These are phyloP conservation scores for Netelia inedita DNA, from an alignment of 2,888 invertebrate species.

Conservation along the genomic window DNA sequence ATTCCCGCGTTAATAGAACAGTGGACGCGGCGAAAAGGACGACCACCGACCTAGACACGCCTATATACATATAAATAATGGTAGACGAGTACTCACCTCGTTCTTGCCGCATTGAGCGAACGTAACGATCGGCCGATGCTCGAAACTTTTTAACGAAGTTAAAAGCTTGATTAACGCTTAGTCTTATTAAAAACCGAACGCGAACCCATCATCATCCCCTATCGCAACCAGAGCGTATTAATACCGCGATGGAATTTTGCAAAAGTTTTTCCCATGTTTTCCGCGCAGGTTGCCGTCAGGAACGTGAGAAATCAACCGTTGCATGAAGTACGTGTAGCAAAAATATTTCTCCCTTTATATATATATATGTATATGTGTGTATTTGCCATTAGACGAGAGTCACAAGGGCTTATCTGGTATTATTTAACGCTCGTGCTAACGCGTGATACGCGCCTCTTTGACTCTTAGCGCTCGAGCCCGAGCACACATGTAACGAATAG, in stretches of 20 bases:
- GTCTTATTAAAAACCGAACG: conserved; percentile 7
- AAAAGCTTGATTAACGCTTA: conserved; percentile 63
- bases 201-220: conserved; percentile 5
- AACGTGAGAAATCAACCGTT: neutral
- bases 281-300: no score
- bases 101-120: conserved; percentile 47
- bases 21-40: neutral
- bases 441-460: no score
- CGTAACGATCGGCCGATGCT: conserved; percentile 46
- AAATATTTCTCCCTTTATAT: neutral
- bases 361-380: neutral
- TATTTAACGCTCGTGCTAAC: no score
- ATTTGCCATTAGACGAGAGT: neutral
- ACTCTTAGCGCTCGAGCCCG: no score
- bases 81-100: conserved; percentile 6
- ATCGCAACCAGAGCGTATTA: conserved; percentile 45
- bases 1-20: neutral
- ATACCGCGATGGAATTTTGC: conserved; percentile 33
- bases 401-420: no score
- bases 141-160: conserved; percentile 66
- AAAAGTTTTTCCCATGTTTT: conserved; percentile 53
- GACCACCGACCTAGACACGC: neutral
- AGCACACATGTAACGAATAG: neutral
- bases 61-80: neutral
- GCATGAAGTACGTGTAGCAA: neutral